Percentiles rank a stretch among this genome's conserved stretches.
These are phyloP conservation scores for Rambutsinella grinnellia DNA, from an alignment of 2,888 invertebrate species.

Conservation along the genomic window DNA sequence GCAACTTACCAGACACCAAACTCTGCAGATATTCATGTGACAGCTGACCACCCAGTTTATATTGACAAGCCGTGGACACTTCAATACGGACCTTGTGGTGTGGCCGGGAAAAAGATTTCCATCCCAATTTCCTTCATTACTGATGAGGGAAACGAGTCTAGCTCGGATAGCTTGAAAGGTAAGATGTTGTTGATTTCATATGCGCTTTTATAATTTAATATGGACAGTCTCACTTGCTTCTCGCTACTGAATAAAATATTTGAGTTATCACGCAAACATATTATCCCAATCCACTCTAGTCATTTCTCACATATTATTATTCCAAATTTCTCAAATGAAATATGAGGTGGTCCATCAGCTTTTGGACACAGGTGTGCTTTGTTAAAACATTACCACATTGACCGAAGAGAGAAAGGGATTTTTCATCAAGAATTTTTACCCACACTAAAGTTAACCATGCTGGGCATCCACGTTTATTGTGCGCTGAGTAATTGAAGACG, in stretches of 20 bases:
- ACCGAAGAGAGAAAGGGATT: no score
- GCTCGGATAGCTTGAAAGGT: conserved; percentile 33
- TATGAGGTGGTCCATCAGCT: conserved; percentile 46
- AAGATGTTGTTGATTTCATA: conserved; percentile 6
- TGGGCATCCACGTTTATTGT: no score
- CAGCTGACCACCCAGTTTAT: conserved; percentile 65
- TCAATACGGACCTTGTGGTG: conserved; percentile 67
- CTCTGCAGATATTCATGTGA: conserved; percentile 63
- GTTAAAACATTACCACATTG: conserved; percentile 27
- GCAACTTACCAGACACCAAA: conserved; percentile 63
- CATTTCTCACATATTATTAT: neutral
- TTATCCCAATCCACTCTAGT: neutral
- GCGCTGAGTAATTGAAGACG: no score
- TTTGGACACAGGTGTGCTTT: conserved; percentile 41
- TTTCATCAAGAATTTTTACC: no score
- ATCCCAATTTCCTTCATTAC: conserved; percentile 62
- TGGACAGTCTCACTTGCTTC: neutral
- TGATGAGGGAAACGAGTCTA: conserved; percentile 33
- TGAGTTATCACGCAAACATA: neutral
- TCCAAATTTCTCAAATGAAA: no score
- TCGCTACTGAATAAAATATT: neutral
- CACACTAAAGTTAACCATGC: no score
- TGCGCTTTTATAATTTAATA: no score
- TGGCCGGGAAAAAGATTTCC: conserved; percentile 64
- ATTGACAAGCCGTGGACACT: conserved; percentile 65